Conservation (phyloP, 2,888 invertebrate species). For the Dinocampus coccinellae region DNA sequence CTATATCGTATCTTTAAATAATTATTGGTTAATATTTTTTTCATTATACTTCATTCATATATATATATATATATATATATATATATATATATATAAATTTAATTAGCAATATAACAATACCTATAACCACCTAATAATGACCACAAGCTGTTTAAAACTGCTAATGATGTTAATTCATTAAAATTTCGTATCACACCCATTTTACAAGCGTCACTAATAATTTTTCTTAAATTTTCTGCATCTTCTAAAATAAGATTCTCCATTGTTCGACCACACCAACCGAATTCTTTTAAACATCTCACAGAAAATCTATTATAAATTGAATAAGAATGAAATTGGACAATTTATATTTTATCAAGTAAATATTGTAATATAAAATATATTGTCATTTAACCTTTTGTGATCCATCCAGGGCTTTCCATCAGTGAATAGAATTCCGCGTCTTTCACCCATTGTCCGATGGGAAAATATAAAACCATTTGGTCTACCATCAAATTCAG, state of each 20-base stretch:
- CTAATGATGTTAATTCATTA: slow-evolving; percentile 69
- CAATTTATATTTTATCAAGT: not conserved
- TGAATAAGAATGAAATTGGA: slow-evolving; percentile 4
- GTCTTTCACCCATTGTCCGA: slow-evolving; percentile 76
- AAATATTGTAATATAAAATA: slow-evolving; percentile 1
- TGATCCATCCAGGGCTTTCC: slow-evolving; percentile 78
- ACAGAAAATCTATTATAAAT: slow-evolving; percentile 72
- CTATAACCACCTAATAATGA: slow-evolving; percentile 77
- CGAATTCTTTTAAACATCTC: slow-evolving; percentile 76
- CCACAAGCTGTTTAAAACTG: slow-evolving; percentile 79
- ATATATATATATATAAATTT: not conserved
- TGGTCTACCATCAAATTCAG: slow-evolving; percentile 79
- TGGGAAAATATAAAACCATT: slow-evolving; percentile 77
- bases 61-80: slow-evolving; percentile 11
- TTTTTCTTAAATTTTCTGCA: slow-evolving; percentile 71
- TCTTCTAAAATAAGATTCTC: slow-evolving; percentile 76
- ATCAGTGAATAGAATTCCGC: slow-evolving; percentile 80
- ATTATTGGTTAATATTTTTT: no score
- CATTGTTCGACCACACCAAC: slow-evolving; percentile 76
- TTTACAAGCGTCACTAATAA: slow-evolving; percentile 65
- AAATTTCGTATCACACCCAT: slow-evolving; percentile 67
- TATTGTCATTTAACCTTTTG: slow-evolving; percentile 65
- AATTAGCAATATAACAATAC: slow-evolving; percentile 43
- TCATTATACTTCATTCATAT: no score
- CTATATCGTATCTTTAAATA: slow-evolving; percentile 70